Conservation (phyloP, 2,888 invertebrate species). For the Nemoura dubitans region DNA sequence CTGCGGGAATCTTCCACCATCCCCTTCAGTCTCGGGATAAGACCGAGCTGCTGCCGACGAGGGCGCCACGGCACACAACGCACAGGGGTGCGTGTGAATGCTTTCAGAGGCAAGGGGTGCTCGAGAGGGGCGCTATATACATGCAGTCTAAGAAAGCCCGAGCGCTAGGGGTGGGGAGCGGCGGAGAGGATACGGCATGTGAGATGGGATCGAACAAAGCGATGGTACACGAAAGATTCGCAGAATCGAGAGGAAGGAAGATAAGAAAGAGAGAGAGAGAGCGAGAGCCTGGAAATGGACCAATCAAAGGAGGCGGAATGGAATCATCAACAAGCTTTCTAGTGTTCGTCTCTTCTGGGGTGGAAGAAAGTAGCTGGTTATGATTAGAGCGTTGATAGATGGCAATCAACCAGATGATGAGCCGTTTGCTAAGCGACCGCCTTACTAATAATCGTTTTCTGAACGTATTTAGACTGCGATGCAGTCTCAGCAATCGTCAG, state of each 20-base stretch:
- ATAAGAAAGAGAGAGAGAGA: background rate
- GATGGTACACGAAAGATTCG: background rate
- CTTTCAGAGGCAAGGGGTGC: slow-evolving; percentile 23
- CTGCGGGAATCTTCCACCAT: slow-evolving; percentile 7
- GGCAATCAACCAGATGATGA: background rate
- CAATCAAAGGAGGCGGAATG: slow-evolving; percentile 14
- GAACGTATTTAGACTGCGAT: background rate
- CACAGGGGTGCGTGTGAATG: slow-evolving; percentile 25
- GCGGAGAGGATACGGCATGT: background rate
- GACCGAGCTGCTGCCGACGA: too few species aligned
- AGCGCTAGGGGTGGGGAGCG: background rate
- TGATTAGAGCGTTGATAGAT: slow-evolving; percentile 15
- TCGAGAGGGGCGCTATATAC: background rate
- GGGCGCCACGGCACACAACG: slow-evolving; percentile 31
- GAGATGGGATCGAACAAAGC: background rate
- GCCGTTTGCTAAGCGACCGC: background rate
- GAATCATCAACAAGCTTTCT: slow-evolving; percentile 24
- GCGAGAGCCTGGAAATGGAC: slow-evolving; percentile 35
- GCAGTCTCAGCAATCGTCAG: background rate
- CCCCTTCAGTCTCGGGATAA: slow-evolving; percentile 2
- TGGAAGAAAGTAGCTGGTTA: background rate
- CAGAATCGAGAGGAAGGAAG: slow-evolving; percentile 30
- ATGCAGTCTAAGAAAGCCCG: background rate
- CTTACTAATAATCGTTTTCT: background rate
- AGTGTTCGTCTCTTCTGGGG: background rate